Evolutionary conservation across 1,140 invertebrate genomes (phyloP).

Genomic region (Caenorhabditis briggsae): DNA sequence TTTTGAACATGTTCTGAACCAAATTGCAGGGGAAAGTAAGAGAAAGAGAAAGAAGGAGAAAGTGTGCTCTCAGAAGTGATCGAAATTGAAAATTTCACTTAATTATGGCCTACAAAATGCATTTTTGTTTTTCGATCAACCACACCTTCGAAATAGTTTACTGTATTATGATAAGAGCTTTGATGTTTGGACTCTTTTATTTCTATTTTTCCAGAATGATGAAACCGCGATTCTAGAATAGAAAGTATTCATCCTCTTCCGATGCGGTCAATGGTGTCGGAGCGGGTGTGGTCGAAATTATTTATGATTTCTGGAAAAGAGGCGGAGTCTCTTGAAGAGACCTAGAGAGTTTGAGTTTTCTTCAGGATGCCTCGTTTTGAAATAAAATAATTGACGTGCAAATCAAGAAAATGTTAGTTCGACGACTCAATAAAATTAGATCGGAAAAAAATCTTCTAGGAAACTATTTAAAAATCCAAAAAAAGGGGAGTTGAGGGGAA

Average conservation of each 20-base stretch:
- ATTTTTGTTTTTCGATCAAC: background rate
- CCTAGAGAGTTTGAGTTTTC: background rate
- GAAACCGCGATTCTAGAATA: background rate
- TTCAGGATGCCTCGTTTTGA: background rate
- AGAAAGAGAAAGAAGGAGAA: no score
- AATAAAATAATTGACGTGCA: background rate
- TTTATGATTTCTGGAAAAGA: background rate
- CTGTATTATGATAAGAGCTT: background rate
- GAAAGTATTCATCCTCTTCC: background rate
- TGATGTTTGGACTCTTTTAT: background rate
- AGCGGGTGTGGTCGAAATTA: background rate
- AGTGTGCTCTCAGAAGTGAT: no score
- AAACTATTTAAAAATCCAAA: background rate
- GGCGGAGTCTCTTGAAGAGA: background rate
- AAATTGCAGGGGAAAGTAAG: background rate
- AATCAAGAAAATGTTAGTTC: background rate
- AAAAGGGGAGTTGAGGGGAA: background rate
- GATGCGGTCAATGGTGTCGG: background rate
- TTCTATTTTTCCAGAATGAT: background rate
- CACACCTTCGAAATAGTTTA: background rate
- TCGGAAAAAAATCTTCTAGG: background rate
- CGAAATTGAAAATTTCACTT: constrained; percentile 4
- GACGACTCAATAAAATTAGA: constrained; percentile 4
- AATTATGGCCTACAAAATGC: constrained; percentile 29
- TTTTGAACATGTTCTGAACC: constrained; percentile 49